A percentile compares a stretch with the other conserved stretches of the same genome.
Conservation (phyloP, 1,140 invertebrate species). For the Macrobrachium nipponense region DNA sequence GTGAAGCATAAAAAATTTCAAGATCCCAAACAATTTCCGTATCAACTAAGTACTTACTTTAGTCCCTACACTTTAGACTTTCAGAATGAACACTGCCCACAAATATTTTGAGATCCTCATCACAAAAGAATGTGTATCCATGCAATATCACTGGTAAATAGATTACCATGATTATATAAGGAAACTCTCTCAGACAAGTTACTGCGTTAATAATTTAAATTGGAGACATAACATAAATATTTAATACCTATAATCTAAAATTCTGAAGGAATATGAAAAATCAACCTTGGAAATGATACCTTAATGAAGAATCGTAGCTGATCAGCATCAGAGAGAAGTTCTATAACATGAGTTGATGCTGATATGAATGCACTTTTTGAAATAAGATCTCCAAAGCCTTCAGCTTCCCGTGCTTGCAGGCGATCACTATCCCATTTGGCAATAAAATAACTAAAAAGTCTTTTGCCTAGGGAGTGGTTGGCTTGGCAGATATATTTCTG, state of each 20-base stretch:
- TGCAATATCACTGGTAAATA: no score
- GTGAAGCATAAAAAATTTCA: no score
- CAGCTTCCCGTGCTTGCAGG: not conserved
- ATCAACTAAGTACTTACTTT: no score
- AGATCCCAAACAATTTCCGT: no score
- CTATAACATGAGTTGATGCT: conserved; percentile 24
- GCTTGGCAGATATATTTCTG: conserved; percentile 47
- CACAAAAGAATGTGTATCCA: no score
- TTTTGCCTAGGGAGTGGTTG: conserved; percentile 32
- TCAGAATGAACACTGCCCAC: no score
- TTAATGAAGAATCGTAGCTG: conserved; percentile 48
- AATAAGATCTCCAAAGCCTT: conserved; percentile 2
- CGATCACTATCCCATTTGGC: conserved; percentile 4
- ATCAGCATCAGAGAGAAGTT: conserved; percentile 33
- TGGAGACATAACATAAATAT: no score
- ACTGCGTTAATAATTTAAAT: not conserved
- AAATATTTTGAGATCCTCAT: no score
- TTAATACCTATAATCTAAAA: no score
- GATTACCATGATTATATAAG: no score
- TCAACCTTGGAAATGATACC: not conserved
- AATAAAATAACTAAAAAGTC: conserved; percentile 39
- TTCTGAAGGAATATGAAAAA: not conserved
- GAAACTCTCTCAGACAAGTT: not conserved
- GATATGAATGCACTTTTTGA: conserved; percentile 28
- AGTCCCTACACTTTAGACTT: no score